Evolutionary conservation across 2,113 vertebrate species (phyloP), one percentile per base, ranked within the genome.

Genomic region (Bos javanicus): DNA sequence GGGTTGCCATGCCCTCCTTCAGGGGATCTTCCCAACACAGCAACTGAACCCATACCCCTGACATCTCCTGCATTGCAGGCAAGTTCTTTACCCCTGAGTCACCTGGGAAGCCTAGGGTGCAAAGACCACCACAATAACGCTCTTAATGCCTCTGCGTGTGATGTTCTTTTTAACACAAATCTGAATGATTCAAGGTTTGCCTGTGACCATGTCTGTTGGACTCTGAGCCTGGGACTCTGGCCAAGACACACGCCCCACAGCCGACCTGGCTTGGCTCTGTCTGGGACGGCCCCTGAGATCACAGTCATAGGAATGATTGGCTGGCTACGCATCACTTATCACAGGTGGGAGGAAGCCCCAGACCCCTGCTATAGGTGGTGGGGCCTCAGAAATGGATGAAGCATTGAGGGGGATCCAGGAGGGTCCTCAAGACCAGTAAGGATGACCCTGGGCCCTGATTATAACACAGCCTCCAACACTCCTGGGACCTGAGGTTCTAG

Each of bases 241-340:
- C 71, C 46, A 64, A 19, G 30, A 54, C 9, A 46, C 9, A 7
- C 0, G 19, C 11, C 9, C 23, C 25, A 5, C 0, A 19, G 23
- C 13, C 0, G 0, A 7, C 36, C 25, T 21, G 23, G 94, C 46
- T 3, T 2, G 15, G 19, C 60, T 91, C 15, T 7, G 48, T 30
- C 92, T 14, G 6, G 11, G 50, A 19, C 2, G 0, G 16, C 19
- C 80, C 30, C 33, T 17, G 13, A 7, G 19, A 30, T 11, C 25
- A 62, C 46, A 11, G 19, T 12, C 9, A 0, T 0, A 50, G 14
- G n/a, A n/a, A 4, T 50, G 56, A 2, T 5, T 0, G 1, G 2
- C n/a, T 59, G 39, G 17, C 19, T 6, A 10, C 1, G 1, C 30
- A 4, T 3, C 15, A 17, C 2, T 13, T n/a, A 6, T 48, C 21